Evolutionary conservation across 2,113 vertebrate species (phyloP).

Genomic region (Crocuta crocuta): DNA sequence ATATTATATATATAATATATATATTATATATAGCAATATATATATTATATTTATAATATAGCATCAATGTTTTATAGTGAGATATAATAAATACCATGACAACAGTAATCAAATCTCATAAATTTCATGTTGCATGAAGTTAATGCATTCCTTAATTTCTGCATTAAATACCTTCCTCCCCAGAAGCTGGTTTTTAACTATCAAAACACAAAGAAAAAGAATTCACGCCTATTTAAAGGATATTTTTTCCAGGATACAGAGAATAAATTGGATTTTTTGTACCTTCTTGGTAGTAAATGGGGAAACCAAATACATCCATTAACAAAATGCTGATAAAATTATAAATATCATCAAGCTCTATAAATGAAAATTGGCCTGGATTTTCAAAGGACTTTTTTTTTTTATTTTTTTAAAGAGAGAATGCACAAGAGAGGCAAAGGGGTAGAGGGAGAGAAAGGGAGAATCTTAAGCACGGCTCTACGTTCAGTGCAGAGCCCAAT

Average conservation of each 20-base stretch:
- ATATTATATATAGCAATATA: background rate
- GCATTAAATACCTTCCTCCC: constrained; percentile 25
- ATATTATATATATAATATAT: background rate
- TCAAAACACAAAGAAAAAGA: constrained; percentile 23
- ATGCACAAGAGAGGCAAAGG: too few relatives aligned
- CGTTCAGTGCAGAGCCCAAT: too few relatives aligned
- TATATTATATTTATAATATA: background rate
- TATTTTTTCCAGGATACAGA: background rate
- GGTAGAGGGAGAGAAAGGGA: too few relatives aligned
- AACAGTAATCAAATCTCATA: background rate
- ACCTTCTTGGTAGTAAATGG: background rate
- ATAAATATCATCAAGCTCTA: background rate
- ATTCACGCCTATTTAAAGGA: background rate
- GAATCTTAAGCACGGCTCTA: too few relatives aligned
- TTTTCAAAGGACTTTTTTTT: constrained; percentile 54
- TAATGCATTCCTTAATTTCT: constrained; percentile 16
- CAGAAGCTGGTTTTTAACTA: constrained; percentile 24
- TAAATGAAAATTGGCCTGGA: background rate
- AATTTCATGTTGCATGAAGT: background rate
- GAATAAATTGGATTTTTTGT: constrained; percentile 8
- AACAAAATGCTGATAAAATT: constrained; percentile 5
- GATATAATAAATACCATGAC: background rate
- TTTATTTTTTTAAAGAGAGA: too few relatives aligned
- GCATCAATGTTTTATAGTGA: background rate
- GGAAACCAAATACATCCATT: background rate